A percentile compares a stretch with the other conserved stretches of the same genome.
These are phyloP conservation scores for Cygnus atratus DNA, from an alignment of 2,113 vertebrate species.

Conservation along the genomic window DNA sequence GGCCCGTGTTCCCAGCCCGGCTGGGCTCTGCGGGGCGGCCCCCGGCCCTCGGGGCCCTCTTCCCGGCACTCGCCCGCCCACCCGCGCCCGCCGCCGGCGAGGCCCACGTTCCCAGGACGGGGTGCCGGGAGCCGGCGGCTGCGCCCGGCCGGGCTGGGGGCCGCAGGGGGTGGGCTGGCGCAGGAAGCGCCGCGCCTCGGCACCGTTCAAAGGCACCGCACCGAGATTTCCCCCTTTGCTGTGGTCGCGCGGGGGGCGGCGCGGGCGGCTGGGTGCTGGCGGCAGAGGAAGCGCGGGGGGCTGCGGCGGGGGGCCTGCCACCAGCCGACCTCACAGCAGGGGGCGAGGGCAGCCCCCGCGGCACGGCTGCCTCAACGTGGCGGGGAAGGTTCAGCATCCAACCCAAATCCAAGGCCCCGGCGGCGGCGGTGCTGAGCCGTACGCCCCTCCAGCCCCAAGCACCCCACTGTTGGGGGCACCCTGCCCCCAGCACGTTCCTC, in stretches of 20 bases:
- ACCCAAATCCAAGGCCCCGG: neutral
- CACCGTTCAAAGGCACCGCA: neutral
- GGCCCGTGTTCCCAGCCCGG: conserved; percentile 42
- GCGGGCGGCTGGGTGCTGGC: neutral
- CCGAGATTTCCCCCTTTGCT: conserved; percentile 63
- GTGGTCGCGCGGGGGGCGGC: neutral
- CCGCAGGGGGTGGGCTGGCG: neutral
- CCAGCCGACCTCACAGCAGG: neutral
- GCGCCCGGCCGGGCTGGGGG: neutral
- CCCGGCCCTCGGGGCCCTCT: neutral
- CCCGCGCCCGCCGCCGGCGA: neutral
- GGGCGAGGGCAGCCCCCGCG: neutral
- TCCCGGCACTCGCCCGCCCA: neutral
- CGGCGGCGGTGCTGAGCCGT: neutral
- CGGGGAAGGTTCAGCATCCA: neutral
- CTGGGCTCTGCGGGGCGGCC: neutral
- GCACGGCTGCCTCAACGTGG: too few relatives aligned
- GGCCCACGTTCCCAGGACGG: neutral
- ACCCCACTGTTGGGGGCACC: too few relatives aligned
- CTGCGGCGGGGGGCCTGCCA: neutral
- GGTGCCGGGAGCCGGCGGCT: neutral
- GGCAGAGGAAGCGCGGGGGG: neutral
- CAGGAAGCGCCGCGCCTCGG: neutral
- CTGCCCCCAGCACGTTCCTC: too few relatives aligned
- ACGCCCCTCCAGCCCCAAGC: too few relatives aligned